A percentile compares a stretch with the other conserved stretches of the same genome.
These are phyloP conservation scores for Molossus alvarezi DNA, from an alignment of 2,797 vertebrate species.

Conservation along the genomic window DNA sequence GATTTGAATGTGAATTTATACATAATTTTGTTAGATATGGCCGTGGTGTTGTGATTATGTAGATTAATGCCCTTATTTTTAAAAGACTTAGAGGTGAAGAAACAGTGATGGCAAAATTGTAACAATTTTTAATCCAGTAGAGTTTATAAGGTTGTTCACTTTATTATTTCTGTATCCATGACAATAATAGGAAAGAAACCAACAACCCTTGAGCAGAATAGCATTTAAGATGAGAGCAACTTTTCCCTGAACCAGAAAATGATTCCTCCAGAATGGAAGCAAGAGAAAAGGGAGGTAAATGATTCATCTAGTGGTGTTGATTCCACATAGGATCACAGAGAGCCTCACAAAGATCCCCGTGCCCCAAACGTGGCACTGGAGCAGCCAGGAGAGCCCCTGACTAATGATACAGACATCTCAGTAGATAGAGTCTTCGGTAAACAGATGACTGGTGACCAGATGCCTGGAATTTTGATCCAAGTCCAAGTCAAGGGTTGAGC, in stretches of 20 bases:
- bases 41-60: not conserved
- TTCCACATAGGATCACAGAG: not conserved
- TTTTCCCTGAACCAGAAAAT: not conserved
- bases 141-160: not conserved
- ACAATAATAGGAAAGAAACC: constrained; percentile 27
- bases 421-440: not conserved
- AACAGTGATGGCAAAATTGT: not conserved
- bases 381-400: not conserved
- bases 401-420: not conserved
- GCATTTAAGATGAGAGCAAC: not conserved
- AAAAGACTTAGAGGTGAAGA: constrained; percentile 16
- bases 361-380: not conserved
- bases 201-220: not conserved
- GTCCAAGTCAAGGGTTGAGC: not conserved
- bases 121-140: not conserved
- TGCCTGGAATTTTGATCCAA: not conserved
- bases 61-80: constrained; percentile 3
- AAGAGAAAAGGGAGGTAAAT: not conserved
- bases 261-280: not conserved
- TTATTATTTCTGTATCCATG: constrained; percentile 43
- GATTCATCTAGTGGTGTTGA: not conserved
- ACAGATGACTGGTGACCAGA: not conserved
- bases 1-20: not conserved
- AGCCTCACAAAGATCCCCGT: not conserved
- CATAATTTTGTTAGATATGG: constrained; percentile 4